Evolutionary conservation across 2,113 vertebrate species (phyloP).

Genomic region (Oophaga pumilio): DNA sequence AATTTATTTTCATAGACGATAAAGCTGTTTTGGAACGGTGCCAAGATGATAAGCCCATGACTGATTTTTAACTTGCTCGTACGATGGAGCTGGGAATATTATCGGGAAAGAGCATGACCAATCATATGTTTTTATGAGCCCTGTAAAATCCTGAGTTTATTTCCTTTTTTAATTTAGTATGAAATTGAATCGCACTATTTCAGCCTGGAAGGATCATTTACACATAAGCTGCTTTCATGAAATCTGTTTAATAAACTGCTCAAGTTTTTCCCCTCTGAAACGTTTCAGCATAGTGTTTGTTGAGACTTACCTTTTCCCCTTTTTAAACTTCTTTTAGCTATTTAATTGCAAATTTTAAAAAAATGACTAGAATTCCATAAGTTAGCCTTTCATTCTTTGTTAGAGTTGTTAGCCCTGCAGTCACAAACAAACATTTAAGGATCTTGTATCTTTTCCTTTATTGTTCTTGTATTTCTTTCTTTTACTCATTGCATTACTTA

Average conservation of each 20-base stretch:
- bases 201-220: slow-evolving; percentile 42
- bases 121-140: slow-evolving; percentile 50
- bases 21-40: slow-evolving; percentile 30
- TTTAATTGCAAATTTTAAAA: neutral
- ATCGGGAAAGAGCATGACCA: slow-evolving; percentile 43
- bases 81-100: slow-evolving; percentile 46
- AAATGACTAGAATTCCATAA: neutral
- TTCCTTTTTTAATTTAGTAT: slow-evolving; percentile 57
- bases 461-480: too few relatives aligned
- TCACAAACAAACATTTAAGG: too few relatives aligned
- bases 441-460: too few relatives aligned
- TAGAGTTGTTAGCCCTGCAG: too few relatives aligned
- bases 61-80: slow-evolving; percentile 49
- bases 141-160: slow-evolving; percentile 48
- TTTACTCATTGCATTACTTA: too few relatives aligned
- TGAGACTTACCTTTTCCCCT: neutral
- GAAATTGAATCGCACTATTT: slow-evolving; percentile 53
- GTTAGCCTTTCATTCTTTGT: too few relatives aligned
- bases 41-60: slow-evolving; percentile 53
- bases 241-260: slow-evolving; percentile 45
- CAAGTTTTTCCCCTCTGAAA: neutral
- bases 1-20: slow-evolving; percentile 39
- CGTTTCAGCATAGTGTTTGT: neutral
- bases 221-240: slow-evolving; percentile 47
- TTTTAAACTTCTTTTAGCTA: neutral